Evolutionary conservation across 2,888 invertebrate genomes (phyloP).

Genomic region (Caenorhabditis sp.): DNA sequence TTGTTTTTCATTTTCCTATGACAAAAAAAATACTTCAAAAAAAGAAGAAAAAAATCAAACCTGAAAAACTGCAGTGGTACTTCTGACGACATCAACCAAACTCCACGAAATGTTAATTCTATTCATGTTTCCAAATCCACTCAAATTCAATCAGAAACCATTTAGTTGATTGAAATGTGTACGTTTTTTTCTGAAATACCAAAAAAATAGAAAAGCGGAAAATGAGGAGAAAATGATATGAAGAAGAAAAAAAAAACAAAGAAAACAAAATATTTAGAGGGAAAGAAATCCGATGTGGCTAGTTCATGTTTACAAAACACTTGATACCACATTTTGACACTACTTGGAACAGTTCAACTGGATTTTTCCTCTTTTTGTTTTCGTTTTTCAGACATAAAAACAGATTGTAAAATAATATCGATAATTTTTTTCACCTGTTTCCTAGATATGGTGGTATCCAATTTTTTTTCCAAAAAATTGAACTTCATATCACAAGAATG

Average conservation of each 20-base stretch:
- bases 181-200: neutral
- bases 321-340: neutral
- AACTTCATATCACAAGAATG: neutral
- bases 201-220: neutral
- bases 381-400: neutral
- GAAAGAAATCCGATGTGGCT: neutral
- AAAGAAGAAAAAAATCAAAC: conserved; percentile 9
- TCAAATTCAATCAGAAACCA: neutral
- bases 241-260: neutral
- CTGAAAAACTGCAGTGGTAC: conserved; percentile 27
- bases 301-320: neutral
- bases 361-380: neutral
- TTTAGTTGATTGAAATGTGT: neutral
- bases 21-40: neutral
- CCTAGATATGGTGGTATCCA: neutral
- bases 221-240: neutral
- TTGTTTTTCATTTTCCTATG: neutral
- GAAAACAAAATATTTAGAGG: neutral
- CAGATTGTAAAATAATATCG: neutral
- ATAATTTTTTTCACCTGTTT: neutral
- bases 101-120: conserved; percentile 15
- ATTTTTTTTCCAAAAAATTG: too few relatives aligned
- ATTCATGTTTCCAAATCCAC: neutral
- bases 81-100: conserved; percentile 28
- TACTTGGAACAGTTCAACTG: neutral